Percentiles rank a stretch among this genome's conserved stretches.
Evolutionary conservation across 2,797 vertebrate species (phyloP).

Genomic region (Chloroceryle amazona): DNA sequence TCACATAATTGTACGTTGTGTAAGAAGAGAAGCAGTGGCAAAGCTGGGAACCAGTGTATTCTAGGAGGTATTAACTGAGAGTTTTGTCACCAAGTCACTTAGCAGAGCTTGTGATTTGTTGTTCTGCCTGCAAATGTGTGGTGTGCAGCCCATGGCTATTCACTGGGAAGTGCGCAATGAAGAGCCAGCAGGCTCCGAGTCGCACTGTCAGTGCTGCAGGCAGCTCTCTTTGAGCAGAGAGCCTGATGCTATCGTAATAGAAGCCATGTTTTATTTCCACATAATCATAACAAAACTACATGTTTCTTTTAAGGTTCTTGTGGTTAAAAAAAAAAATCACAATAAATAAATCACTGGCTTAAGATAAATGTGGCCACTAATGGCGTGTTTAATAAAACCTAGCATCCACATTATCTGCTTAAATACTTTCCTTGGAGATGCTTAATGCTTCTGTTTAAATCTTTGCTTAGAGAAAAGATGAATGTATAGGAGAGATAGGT

Average conservation of each 20-base stretch:
- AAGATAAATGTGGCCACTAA: not conserved
- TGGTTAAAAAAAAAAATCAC: not conserved
- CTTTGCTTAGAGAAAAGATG: not conserved
- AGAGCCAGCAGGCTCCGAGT: not conserved
- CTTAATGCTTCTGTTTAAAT: not conserved
- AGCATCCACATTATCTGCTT: not conserved
- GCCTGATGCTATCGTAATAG: not conserved
- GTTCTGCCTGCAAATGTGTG: not conserved
- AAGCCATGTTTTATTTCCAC: not conserved
- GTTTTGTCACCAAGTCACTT: not conserved
- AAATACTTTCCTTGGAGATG: not conserved
- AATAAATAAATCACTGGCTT: not conserved
- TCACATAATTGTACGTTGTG: too few species aligned
- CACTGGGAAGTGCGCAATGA: not conserved
- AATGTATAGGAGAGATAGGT: not conserved
- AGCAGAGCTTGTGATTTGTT: not conserved
- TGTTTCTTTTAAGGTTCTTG: not conserved
- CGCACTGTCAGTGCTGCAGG: not conserved
- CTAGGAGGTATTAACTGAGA: not conserved
- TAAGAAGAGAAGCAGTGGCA: not conserved
- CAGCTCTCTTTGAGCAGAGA: not conserved
- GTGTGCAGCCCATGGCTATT: not conserved
- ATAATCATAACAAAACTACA: not conserved
- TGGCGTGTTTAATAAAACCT: not conserved
- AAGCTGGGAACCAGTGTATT: not conserved